Conservation (phyloP, 1,140 invertebrate genomes). For the Trissolcus basalis region DNA sequence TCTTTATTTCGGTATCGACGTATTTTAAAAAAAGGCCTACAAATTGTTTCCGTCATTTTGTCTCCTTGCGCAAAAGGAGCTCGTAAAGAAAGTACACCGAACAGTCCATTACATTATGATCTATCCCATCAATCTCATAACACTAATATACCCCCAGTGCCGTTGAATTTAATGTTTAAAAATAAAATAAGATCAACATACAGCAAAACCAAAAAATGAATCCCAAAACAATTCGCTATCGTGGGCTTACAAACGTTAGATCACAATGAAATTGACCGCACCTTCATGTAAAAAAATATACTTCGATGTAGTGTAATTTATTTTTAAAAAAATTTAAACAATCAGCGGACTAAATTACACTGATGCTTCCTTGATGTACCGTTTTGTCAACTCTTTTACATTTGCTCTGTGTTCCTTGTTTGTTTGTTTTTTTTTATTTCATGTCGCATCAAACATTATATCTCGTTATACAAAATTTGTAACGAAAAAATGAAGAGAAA, state of each 20-base stretch:
- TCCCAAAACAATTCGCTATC: too few relatives aligned
- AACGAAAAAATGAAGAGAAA: conserved; percentile 12
- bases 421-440: conserved; percentile 4
- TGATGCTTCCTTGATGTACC: conserved; percentile 7
- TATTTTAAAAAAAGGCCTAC: conserved; percentile 47
- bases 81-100: conserved; percentile 35
- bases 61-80: conserved; percentile 21
- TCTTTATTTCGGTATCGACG: conserved; percentile 32
- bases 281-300: conserved; percentile 49
- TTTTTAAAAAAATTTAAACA: conserved; percentile 13
- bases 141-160: too few relatives aligned
- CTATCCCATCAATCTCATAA: too few relatives aligned
- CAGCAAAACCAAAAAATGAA: conserved; percentile 8
- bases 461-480: conserved; percentile 24
- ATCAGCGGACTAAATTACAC: conserved; percentile 9
- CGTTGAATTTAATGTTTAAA: conserved; percentile 10
- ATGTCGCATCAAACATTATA: conserved; percentile 7
- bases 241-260: conserved; percentile 5
- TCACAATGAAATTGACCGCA: conserved; percentile 45
- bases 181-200: background rate
- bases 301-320: conserved; percentile 38
- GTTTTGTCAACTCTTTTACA: conserved; percentile 8
- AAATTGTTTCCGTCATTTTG: conserved; percentile 33
- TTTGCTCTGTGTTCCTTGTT: background rate
- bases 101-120: conserved; percentile 47